Conservation (phyloP, 2,797 vertebrate species). For the Percopsis omiscomaycus region DNA sequence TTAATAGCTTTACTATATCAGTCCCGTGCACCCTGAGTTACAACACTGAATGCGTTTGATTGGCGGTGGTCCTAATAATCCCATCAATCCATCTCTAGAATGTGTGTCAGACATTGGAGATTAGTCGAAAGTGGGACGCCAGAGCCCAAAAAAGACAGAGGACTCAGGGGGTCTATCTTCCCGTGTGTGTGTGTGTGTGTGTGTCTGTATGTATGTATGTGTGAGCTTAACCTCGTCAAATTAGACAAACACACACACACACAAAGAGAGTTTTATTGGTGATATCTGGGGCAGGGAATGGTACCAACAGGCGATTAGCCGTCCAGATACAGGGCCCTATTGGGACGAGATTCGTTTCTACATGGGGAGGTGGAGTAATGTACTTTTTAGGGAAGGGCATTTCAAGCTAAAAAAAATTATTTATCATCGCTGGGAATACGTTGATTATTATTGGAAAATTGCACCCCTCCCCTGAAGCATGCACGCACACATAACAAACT, state of each 20-base stretch:
- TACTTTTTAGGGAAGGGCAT: too few relatives aligned
- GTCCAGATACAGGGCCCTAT: too few relatives aligned
- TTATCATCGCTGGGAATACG: too few relatives aligned
- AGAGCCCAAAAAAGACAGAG: constrained; percentile 59
- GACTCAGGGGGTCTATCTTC: constrained; percentile 58
- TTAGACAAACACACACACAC: not conserved
- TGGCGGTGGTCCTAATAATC: constrained; percentile 46
- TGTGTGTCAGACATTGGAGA: constrained; percentile 69
- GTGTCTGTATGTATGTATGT: not conserved
- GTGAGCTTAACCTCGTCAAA: not conserved
- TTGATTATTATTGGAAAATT: too few relatives aligned
- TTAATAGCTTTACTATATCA: not conserved
- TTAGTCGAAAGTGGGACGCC: constrained; percentile 66
- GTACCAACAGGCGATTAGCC: too few relatives aligned
- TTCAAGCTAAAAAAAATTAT: too few relatives aligned
- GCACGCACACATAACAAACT: too few relatives aligned
- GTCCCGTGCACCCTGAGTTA: constrained; percentile 20
- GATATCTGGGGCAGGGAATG: constrained; percentile 15
- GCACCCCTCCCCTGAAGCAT: too few relatives aligned
- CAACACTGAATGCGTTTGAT: constrained; percentile 29
- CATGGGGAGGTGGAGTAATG: too few relatives aligned
- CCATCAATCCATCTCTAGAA: constrained; percentile 46
- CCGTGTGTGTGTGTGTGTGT: constrained; percentile 6
- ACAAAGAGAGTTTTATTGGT: constrained; percentile 22
- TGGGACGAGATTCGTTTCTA: too few relatives aligned